Percentiles rank a stretch among this genome's conserved stretches.
Conservation (phyloP, 2,113 vertebrate genomes). For the Syngnathus scovelli region DNA sequence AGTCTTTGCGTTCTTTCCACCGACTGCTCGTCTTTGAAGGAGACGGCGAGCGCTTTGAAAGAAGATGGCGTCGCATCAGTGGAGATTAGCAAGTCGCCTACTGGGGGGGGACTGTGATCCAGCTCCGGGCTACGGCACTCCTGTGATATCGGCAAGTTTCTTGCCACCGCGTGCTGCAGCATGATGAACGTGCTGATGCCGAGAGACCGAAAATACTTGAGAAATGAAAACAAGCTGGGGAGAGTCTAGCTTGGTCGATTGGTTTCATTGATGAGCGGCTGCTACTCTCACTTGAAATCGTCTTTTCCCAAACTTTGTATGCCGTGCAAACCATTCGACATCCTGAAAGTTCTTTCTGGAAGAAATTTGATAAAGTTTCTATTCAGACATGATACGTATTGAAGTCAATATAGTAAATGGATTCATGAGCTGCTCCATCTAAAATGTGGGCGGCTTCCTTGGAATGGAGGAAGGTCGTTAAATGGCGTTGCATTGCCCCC, state of each 20-base stretch:
- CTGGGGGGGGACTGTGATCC: slow-evolving; percentile 49
- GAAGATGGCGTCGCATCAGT: slow-evolving; percentile 56
- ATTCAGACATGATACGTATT: too few relatives aligned
- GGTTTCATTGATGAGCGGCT: not conserved
- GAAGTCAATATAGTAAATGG: too few relatives aligned
- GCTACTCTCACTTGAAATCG: not conserved
- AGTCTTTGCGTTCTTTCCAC: slow-evolving; percentile 33
- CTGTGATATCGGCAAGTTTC: slow-evolving; percentile 37
- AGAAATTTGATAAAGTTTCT: too few relatives aligned
- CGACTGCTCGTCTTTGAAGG: slow-evolving; percentile 39
- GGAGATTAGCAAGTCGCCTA: slow-evolving; percentile 55
- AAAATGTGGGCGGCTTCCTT: too few relatives aligned
- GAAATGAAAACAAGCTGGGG: not conserved
- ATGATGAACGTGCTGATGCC: slow-evolving; percentile 20
- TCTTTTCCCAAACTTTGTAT: not conserved
- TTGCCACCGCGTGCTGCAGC: slow-evolving; percentile 24
- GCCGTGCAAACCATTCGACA: not conserved
- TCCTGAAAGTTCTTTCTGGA: not conserved
- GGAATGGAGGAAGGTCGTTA: too few relatives aligned
- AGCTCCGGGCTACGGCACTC: slow-evolving; percentile 41
- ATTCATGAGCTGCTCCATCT: too few relatives aligned
- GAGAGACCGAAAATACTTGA: slow-evolving; percentile 17
- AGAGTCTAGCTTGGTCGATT: not conserved
- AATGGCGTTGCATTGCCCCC: too few relatives aligned
- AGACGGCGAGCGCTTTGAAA: slow-evolving; percentile 25